A percentile compares a stretch with the other conserved stretches of the same genome.
Evolutionary conservation across 2,797 vertebrate species (phyloP).

Genomic region (Dipus sagitta): DNA sequence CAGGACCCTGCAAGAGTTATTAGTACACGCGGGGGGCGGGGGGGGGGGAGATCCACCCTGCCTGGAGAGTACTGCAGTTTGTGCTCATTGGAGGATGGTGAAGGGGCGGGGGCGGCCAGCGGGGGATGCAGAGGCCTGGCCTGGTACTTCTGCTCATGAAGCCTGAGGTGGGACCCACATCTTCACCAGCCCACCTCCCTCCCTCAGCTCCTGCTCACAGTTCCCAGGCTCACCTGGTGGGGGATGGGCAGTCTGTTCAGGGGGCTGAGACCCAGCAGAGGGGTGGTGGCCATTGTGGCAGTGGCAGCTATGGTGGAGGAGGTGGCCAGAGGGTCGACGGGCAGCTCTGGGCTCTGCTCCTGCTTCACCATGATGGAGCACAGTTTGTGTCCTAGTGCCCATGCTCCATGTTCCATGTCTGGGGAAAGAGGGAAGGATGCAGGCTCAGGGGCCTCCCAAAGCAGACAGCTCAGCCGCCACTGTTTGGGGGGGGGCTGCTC

Average conservation of each 20-base stretch:
- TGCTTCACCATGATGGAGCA: conserved; percentile 98
- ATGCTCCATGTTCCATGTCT: conserved; percentile 94
- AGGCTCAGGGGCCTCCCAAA: conserved; percentile 49
- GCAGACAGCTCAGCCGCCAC: background rate
- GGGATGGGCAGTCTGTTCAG: conserved; percentile 90
- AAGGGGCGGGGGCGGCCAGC: background rate
- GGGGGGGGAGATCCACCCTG: background rate
- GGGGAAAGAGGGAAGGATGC: conserved; percentile 60
- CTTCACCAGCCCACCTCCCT: background rate
- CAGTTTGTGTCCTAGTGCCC: conserved; percentile 97
- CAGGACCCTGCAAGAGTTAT: background rate
- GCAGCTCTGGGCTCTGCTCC: conserved; percentile 92
- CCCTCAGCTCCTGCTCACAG: background rate
- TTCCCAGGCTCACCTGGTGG: conserved; percentile 90
- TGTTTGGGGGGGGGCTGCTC: conserved; percentile 41
- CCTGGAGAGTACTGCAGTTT: rapidly evolving
- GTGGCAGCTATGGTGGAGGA: conserved; percentile 68
- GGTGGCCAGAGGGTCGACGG: conserved; percentile 85
- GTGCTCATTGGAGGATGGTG: background rate
- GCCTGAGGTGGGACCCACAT: rapidly evolving
- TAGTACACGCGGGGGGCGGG: background rate
- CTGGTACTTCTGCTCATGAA: background rate
- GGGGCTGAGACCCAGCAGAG: conserved; percentile 90
- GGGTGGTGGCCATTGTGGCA: conserved; percentile 83
- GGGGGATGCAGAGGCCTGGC: background rate